These are phyloP conservation scores for Mesembrinibis cayennensis DNA, from an alignment of 2,113 vertebrate genomes.

Conservation along the genomic window DNA sequence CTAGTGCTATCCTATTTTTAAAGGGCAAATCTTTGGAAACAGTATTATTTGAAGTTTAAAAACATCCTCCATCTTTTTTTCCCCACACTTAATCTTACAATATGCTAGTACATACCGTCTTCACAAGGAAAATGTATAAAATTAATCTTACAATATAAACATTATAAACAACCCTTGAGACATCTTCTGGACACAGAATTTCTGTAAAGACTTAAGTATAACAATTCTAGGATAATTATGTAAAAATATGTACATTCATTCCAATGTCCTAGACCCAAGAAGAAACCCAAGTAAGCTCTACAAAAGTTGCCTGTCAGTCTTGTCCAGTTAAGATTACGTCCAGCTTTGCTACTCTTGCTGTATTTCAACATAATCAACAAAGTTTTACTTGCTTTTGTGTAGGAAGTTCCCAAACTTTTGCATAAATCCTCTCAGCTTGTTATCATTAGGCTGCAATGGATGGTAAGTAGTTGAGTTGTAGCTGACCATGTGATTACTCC, in stretches of 20 bases:
- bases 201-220: constrained; percentile 3
- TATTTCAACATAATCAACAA: neutral
- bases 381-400: constrained; percentile 84
- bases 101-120: neutral
- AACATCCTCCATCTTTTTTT: neutral
- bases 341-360: neutral
- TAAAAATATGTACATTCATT: constrained; percentile 39
- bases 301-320: neutral
- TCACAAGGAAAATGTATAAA: constrained; percentile 43
- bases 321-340: neutral
- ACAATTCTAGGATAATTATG: constrained; percentile 13
- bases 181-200: constrained; percentile 4
- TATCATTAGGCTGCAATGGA: constrained; percentile 80
- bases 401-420: constrained; percentile 88
- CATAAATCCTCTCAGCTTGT: constrained; percentile 88
- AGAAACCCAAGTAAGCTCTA: constrained; percentile 31
- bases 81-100: neutral
- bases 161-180: constrained; percentile 59
- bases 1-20: constrained; percentile 7
- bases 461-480: constrained; percentile 67
- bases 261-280: neutral
- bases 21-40: neutral
- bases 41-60: constrained; percentile 37
- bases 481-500: constrained; percentile 65
- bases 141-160: constrained; percentile 54